Base-by-base conservation (phyloP, 1,140 invertebrate genomes). In the Vanessa tameamea region DNA sequence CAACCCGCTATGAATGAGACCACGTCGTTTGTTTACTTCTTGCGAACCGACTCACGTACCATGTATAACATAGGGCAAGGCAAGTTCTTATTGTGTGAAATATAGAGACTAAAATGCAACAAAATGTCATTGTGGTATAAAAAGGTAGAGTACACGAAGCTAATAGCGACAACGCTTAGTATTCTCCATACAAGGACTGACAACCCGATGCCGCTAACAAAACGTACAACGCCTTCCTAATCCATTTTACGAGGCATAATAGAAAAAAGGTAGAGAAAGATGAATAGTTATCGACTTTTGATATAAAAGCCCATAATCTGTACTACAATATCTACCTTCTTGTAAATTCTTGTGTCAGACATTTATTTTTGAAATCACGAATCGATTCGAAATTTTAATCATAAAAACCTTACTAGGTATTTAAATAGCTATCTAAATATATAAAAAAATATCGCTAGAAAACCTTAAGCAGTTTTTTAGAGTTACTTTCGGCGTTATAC, bases 111-210 rank as follows among this genome's bases (percentile, higher is more conserved):
- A 23, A 16, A 23, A 57, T 57, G 20, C 20, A 53, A 57, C 9
- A 23, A 57, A 11, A 23, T 23, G 1, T 20, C 11, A 6, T 53
- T n/a, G 53, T 57, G 9, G 23, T 20, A 14, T 57, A 57, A 57
- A 57, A 57, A 57, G 12, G 11, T 23, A 23, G 11, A 57, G 16
- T 57, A 23, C 20, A 57, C 50, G 50, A 16, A 53, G 50, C 50
- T 53, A 53, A 53, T 53, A 53, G 50, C 50, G 16, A 53, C 50
- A 53, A 53, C 50, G 50, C 50, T 53, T 16, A 53, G 50, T 53
- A 53, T 53, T 15, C 15, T 53, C 50, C n/a, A 15, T 15, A 53
- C 50, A n/a, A 53, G 50, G 50, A 8, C n/a, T 20, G 15, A 15
- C 0, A n/a, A 53, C 1, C 15, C 50, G n/a, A n/a, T 15, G 16